These are phyloP conservation scores for Varanus salvator DNA, from an alignment of 2,113 vertebrate species.

Conservation along the genomic window DNA sequence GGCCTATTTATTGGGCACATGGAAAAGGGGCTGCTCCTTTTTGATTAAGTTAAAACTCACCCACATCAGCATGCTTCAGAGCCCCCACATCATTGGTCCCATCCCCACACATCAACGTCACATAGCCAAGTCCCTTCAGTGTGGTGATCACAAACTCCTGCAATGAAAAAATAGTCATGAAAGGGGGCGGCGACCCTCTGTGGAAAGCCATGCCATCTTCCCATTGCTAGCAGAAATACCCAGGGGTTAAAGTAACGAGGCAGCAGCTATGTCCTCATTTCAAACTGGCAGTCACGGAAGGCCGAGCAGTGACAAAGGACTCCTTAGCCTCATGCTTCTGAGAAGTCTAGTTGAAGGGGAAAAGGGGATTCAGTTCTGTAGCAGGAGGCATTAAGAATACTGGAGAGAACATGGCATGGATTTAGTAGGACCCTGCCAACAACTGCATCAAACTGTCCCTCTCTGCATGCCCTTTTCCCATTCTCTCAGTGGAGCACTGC, in stretches of 20 bases:
- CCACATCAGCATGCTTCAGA: slow-evolving; percentile 94
- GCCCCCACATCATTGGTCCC: slow-evolving; percentile 97
- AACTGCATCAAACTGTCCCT: background rate
- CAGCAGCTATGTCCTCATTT: background rate
- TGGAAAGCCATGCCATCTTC: no score
- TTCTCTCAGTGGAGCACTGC: background rate
- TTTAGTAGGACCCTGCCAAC: background rate
- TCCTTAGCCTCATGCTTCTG: background rate
- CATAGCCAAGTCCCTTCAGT: slow-evolving; percentile 91
- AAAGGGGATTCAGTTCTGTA: background rate
- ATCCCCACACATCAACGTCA: slow-evolving; percentile 96
- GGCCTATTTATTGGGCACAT: no score
- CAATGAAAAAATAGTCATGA: background rate
- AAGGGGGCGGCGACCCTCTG: no score
- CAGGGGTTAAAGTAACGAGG: background rate
- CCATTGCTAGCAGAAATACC: background rate
- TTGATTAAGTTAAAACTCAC: slow-evolving; percentile 73
- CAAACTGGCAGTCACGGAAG: background rate
- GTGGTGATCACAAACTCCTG: slow-evolving; percentile 97
- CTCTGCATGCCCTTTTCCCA: background rate
- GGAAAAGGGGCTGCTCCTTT: no score
- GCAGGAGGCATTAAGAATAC: background rate
- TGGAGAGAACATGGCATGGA: background rate
- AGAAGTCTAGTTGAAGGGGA: background rate
- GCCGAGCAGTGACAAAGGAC: background rate